These are phyloP conservation scores for Drosophila eugracilis DNA, from an alignment of 1,140 invertebrate genomes.

Conservation along the genomic window DNA sequence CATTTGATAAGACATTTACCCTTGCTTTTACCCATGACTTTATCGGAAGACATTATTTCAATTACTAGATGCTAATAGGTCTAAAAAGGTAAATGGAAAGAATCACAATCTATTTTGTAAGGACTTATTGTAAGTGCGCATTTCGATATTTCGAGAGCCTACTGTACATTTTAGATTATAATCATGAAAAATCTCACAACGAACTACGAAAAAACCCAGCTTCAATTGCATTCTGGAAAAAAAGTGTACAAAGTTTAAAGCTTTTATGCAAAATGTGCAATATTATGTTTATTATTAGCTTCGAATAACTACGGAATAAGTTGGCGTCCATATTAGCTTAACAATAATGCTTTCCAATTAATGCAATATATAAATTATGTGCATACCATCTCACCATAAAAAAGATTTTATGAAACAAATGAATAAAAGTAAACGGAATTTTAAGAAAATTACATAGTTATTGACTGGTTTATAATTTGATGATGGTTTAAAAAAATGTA, in stretches of 20 bases:
- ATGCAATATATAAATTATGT: conserved; percentile 32
- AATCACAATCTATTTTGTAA: conserved; percentile 68
- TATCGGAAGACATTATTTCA: conserved; percentile 40
- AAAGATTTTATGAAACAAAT: conserved; percentile 37
- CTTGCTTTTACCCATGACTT: conserved; percentile 47
- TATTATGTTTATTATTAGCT: conserved; percentile 61
- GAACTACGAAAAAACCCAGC: conserved; percentile 36
- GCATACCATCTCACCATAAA: conserved; percentile 39
- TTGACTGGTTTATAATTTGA: too few species aligned
- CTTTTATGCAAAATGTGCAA: conserved; percentile 48
- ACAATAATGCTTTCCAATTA: conserved; percentile 42
- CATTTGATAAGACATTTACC: conserved; percentile 50
- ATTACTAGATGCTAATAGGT: conserved; percentile 35
- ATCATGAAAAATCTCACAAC: conserved; percentile 48
- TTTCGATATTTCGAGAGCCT: conserved; percentile 52
- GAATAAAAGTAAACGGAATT: conserved; percentile 34
- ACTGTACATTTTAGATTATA: conserved; percentile 50
- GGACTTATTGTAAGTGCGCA: conserved; percentile 44
- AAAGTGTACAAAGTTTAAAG: conserved; percentile 67
- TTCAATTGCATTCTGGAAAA: conserved; percentile 42
- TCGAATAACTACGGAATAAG: conserved; percentile 40
- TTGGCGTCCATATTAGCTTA: conserved; percentile 68
- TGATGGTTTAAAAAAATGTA: too few species aligned
- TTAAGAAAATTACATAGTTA: conserved; percentile 12
- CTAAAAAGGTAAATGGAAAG: conserved; percentile 10